A percentile compares a stretch with the other conserved stretches of the same genome.
These are phyloP conservation scores for Okamejei kenojei DNA, from an alignment of 2,797 vertebrate genomes.

Conservation along the genomic window DNA sequence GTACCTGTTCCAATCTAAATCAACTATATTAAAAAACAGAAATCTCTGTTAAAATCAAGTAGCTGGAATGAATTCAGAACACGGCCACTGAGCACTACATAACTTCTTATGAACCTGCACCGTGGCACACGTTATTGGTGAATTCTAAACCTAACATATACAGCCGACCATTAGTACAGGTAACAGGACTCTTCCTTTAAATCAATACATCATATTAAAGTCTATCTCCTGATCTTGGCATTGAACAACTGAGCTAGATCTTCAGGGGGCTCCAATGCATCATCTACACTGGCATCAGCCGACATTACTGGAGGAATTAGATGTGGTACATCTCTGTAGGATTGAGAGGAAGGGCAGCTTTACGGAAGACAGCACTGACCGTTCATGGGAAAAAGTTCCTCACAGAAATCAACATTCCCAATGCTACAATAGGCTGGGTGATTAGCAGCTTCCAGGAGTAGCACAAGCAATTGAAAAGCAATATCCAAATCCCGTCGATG, in stretches of 20 bases:
- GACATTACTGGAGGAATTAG: background rate
- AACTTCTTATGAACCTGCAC: background rate
- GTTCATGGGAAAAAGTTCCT: background rate
- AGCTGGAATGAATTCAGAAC: slow-evolving; percentile 2
- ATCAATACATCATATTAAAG: background rate
- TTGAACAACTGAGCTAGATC: background rate
- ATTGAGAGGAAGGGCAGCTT: background rate
- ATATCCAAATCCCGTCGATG: background rate
- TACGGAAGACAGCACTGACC: background rate
- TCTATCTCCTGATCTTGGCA: background rate
- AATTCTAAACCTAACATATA: background rate
- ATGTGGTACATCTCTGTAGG: background rate
- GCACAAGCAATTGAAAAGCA: background rate
- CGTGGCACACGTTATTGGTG: background rate
- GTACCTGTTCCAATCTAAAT: slow-evolving; percentile 22
- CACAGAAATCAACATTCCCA: background rate
- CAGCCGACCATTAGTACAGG: background rate
- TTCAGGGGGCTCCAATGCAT: slow-evolving; percentile 11
- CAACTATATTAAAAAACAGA: slow-evolving; percentile 26
- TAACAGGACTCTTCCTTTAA: background rate
- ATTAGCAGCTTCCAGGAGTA: background rate
- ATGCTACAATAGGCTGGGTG: background rate
- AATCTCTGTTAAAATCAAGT: slow-evolving; percentile 11
- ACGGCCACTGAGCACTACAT: background rate
- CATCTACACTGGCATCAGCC: background rate